Conservation (phyloP, 1,140 invertebrate genomes). For the Drosophila erecta region DNA sequence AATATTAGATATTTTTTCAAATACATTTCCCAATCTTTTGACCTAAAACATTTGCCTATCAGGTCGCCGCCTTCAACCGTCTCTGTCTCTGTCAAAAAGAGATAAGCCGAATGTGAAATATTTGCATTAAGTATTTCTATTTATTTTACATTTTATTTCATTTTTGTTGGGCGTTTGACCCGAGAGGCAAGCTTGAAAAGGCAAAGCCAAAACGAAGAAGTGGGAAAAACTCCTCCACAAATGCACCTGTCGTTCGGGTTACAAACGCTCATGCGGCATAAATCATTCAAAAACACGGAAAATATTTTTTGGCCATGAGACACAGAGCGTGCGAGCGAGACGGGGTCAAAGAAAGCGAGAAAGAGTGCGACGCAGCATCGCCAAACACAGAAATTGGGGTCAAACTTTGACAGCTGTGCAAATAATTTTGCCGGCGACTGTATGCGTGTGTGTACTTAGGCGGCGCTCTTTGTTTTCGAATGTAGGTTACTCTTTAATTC, state of each 20-base stretch:
- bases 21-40: constrained; percentile 3
- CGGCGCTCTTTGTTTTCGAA: constrained; percentile 28
- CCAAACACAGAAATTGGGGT: constrained; percentile 61
- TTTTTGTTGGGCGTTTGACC: constrained; percentile 25
- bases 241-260: constrained; percentile 61
- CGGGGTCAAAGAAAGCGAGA: constrained; percentile 2
- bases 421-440: constrained; percentile 69
- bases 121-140: constrained; percentile 41
- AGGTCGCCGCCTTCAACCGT: constrained; percentile 21
- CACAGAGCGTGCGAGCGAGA: neutral
- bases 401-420: constrained; percentile 82
- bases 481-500: constrained; percentile 62
- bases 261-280: constrained; percentile 58
- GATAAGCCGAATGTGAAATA: constrained; percentile 25
- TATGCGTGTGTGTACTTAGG: constrained; percentile 31
- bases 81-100: constrained; percentile 35
- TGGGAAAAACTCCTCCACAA: constrained; percentile 28
- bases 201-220: constrained; percentile 16
- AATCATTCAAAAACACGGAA: constrained; percentile 74
- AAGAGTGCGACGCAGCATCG: constrained; percentile 6
- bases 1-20: no score
- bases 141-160: constrained; percentile 36
- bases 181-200: constrained; percentile 27
- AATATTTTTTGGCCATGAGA: constrained; percentile 36
- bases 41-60: constrained; percentile 25